phyloP scores from a whole-genome alignment of 2,113 vertebrate species.

The Macquaria australasica region DNA sequence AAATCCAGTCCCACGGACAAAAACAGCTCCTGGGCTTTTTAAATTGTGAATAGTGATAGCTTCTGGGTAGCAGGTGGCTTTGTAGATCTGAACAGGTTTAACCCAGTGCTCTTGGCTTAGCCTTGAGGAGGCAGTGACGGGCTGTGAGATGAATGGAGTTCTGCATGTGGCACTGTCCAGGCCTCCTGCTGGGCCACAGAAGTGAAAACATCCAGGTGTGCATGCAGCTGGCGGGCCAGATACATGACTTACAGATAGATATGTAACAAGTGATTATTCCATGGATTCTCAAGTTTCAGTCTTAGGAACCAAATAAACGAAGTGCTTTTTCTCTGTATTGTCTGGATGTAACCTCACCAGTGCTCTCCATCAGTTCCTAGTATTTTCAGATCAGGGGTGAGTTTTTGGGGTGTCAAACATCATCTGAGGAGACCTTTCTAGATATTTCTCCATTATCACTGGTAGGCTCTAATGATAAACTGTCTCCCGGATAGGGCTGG shows the following conservation, averaged over 20 bases:
- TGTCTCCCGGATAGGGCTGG: neutral
- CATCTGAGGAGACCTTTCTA: neutral
- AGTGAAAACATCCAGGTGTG: constrained; percentile 20
- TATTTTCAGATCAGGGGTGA: neutral
- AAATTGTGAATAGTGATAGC: constrained; percentile 19
- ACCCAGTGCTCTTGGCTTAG: constrained; percentile 35
- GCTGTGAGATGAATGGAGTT: constrained; percentile 22
- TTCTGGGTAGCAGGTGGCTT: constrained; percentile 54
- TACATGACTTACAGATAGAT: neutral
- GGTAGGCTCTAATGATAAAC: constrained; percentile 1
- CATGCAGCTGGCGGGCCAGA: constrained; percentile 15
- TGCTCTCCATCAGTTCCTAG: neutral
- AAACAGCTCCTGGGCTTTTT: constrained; percentile 35
- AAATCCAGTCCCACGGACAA: constrained; percentile 13
- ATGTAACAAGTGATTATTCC: neutral
- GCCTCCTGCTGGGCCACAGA: constrained; percentile 11
- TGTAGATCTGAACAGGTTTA: constrained; percentile 51
- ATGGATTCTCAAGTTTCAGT: neutral
- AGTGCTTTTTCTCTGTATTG: neutral
- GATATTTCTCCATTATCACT: neutral
- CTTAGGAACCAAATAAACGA: neutral
- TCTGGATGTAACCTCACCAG: neutral
- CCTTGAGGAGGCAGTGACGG: constrained; percentile 36
- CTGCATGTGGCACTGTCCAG: constrained; percentile 12
- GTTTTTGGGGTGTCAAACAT: neutral